These are phyloP conservation scores for Syrphus vitripennis DNA, from an alignment of 2,888 invertebrate species.

Conservation along the genomic window DNA sequence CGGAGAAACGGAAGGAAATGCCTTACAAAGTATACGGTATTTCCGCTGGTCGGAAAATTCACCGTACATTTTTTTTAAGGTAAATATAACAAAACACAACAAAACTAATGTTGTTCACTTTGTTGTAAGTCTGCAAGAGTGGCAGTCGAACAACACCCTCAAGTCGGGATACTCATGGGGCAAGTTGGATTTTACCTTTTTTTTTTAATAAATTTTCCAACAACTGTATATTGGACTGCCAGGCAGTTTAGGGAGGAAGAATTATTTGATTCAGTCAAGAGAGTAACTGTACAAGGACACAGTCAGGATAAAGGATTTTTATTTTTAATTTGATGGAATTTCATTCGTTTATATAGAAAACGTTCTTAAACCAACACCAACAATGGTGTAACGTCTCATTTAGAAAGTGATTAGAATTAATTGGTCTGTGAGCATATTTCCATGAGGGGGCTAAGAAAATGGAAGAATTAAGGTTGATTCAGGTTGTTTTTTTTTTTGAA, in stretches of 20 bases:
- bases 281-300: neutral
- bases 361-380: neutral
- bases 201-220: too few relatives aligned
- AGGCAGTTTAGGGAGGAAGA: neutral
- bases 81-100: constrained; percentile 16
- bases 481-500: too few relatives aligned
- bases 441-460: neutral
- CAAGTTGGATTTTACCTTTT: too few relatives aligned
- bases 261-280: neutral
- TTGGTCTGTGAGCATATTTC: neutral
- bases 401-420: neutral
- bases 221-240: too few relatives aligned
- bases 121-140: neutral
- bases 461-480: neutral
- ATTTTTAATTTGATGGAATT: neutral
- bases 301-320: neutral
- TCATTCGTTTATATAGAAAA: neutral
- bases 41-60: constrained; percentile 55
- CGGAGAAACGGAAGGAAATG: constrained; percentile 5
- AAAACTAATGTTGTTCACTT: constrained; percentile 57
- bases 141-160: neutral
- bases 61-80: neutral
- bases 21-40: neutral
- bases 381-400: neutral
- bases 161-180: too few relatives aligned